These are phyloP conservation scores for Pediacus dermestoides DNA, from an alignment of 2,888 invertebrate species.

Conservation along the genomic window DNA sequence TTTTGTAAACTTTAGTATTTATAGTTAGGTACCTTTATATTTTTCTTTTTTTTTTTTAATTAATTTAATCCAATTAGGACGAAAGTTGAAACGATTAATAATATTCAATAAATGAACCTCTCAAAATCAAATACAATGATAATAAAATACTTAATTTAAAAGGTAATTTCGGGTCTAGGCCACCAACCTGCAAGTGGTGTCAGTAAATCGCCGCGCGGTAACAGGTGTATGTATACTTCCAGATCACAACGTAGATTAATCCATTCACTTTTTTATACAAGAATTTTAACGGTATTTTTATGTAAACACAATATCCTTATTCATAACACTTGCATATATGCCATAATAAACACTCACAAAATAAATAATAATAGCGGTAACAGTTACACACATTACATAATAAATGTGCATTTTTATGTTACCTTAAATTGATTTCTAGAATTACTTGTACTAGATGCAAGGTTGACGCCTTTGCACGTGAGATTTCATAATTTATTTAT, in stretches of 20 bases:
- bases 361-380: too few relatives aligned
- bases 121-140: too few relatives aligned
- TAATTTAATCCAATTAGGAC: too few relatives aligned
- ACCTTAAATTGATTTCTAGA: not conserved
- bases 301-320: too few relatives aligned
- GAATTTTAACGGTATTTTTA: slow-evolving; percentile 2
- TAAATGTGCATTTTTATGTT: slow-evolving; percentile 2
- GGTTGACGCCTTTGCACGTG: slow-evolving; percentile 6
- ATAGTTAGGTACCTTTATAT: too few relatives aligned
- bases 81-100: too few relatives aligned
- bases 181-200: not conserved
- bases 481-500: slow-evolving; percentile 2
- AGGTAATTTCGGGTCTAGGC: slow-evolving; percentile 4
- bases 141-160: too few relatives aligned
- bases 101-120: too few relatives aligned
- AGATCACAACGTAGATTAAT: slow-evolving; percentile 11
- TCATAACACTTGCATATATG: too few relatives aligned
- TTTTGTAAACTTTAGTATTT: too few relatives aligned
- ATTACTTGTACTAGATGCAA: slow-evolving; percentile 4
- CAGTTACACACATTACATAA: slow-evolving; percentile 4
- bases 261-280: slow-evolving; percentile 14
- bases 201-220: not conserved
- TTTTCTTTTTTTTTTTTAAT: too few relatives aligned
- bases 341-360: too few relatives aligned
- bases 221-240: slow-evolving; percentile 13